Percentiles rank a stretch among this genome's conserved stretches.
These are phyloP conservation scores for Himantopus leucocephalus DNA, from an alignment of 2,113 vertebrate species.

Conservation along the genomic window DNA sequence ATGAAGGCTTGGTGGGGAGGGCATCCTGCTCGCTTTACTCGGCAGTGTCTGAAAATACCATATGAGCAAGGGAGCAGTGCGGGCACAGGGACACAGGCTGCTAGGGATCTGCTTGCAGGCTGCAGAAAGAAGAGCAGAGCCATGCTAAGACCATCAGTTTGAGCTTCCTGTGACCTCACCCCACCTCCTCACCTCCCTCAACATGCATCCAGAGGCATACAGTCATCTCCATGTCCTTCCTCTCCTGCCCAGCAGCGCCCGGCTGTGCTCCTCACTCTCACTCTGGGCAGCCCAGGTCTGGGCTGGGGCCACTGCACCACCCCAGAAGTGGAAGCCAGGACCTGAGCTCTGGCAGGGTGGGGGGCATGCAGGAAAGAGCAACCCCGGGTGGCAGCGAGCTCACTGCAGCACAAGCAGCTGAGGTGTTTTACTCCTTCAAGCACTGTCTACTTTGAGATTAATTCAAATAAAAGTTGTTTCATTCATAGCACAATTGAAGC, in stretches of 20 bases:
- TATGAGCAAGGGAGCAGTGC: background rate
- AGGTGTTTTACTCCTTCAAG: background rate
- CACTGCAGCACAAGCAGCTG: background rate
- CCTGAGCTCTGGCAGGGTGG: background rate
- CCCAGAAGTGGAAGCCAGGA: background rate
- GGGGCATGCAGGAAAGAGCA: background rate
- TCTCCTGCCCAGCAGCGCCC: background rate
- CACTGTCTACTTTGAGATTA: background rate
- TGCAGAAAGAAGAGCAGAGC: background rate
- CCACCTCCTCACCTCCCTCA: background rate
- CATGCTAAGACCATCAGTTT: background rate
- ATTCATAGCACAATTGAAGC: background rate
- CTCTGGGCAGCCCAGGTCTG: background rate
- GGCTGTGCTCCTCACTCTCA: background rate
- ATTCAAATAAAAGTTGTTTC: background rate
- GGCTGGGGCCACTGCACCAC: background rate
- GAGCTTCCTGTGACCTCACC: background rate
- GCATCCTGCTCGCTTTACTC: background rate
- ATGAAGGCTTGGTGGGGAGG: background rate
- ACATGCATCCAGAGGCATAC: background rate
- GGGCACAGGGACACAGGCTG: background rate
- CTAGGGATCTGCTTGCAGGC: background rate
- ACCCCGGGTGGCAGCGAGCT: background rate
- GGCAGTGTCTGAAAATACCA: background rate
- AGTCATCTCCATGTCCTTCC: background rate